These are phyloP conservation scores for Zalophus californianus DNA, from an alignment of 2,797 vertebrate species.

Conservation along the genomic window DNA sequence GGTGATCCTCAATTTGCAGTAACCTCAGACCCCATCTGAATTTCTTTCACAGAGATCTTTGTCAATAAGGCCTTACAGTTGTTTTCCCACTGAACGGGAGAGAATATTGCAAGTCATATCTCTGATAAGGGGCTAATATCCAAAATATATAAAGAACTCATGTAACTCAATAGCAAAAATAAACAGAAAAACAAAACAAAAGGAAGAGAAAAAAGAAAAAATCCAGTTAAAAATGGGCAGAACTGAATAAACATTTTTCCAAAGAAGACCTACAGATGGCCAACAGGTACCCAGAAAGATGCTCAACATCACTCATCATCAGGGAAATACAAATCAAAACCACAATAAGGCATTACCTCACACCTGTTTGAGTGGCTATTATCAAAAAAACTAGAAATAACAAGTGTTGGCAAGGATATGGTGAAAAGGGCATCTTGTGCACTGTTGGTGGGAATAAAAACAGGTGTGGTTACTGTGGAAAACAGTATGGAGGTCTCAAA, in stretches of 20 bases:
- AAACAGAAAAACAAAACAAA: not conserved
- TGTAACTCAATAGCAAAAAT: not conserved
- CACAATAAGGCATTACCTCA: not conserved
- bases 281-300: not conserved
- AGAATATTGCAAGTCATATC: not conserved
- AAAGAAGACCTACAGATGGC: not conserved
- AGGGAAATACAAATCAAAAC: not conserved
- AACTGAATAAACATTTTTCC: not conserved
- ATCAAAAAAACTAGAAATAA: not conserved
- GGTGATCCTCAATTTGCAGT: constrained; percentile 68
- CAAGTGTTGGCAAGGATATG: not conserved
- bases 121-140: not conserved
- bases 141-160: not conserved
- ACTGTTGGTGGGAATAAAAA: not conserved
- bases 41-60: not conserved
- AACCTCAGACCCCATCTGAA: not conserved
- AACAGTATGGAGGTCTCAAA: not conserved
- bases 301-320: not conserved
- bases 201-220: not conserved
- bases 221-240: not conserved
- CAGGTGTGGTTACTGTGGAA: not conserved
- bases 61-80: not conserved
- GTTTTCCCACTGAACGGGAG: constrained; percentile 60
- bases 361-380: not conserved
- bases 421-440: not conserved